Evolutionary conservation across 2,113 vertebrate species (phyloP).

Genomic region (Microcebus ravelobensis): DNA sequence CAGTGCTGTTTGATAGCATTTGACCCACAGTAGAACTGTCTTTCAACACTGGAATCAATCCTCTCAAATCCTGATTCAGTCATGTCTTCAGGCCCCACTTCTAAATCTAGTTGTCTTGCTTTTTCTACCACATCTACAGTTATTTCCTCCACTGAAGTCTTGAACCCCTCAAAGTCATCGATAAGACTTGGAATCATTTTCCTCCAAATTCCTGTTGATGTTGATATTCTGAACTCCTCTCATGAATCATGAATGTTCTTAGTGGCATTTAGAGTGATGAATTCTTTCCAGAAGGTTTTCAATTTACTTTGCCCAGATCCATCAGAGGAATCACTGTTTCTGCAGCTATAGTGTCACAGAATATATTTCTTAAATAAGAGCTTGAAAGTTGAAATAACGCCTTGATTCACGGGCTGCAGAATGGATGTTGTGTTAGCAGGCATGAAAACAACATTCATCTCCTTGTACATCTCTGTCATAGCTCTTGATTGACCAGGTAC

Average conservation of each 20-base stretch:
- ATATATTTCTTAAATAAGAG: not conserved
- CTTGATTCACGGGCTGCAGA: not conserved
- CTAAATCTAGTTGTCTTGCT: not conserved
- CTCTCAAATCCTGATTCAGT: not conserved
- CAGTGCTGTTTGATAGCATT: not conserved
- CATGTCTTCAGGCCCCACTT: not conserved
- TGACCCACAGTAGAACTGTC: not conserved
- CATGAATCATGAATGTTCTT: not conserved
- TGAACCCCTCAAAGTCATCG: not conserved
- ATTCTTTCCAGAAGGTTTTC: not conserved
- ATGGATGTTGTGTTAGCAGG: not conserved
- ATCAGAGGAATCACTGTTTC: not conserved
- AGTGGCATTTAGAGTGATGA: not conserved
- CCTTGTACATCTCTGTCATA: not conserved
- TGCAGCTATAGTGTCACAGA: not conserved
- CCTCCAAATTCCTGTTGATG: not conserved
- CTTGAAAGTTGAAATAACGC: not conserved
- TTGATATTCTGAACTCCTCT: not conserved
- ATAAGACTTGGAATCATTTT: not conserved
- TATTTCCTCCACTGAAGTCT: not conserved
- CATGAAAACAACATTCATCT: not conserved
- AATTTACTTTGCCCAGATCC: not conserved
- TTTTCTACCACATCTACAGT: not conserved
- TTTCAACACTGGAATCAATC: not conserved
- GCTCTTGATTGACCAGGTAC: not conserved